Base-by-base conservation (phyloP, 2,888 invertebrate species). In the Harpalus rufipes region DNA sequence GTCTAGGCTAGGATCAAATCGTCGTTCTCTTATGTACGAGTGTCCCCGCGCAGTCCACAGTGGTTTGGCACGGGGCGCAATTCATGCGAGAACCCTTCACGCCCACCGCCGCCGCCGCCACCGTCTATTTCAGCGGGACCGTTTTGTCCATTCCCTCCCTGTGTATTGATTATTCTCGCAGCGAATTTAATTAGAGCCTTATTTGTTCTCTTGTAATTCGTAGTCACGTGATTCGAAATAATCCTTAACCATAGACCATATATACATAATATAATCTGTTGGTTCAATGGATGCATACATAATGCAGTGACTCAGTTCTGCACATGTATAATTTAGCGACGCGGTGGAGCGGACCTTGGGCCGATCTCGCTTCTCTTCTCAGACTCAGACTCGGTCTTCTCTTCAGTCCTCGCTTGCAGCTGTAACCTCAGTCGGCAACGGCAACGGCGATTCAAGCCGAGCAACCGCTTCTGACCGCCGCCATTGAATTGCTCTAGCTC, bases 231-330 rank as follows among this genome's bases (percentile, higher is more conserved):
- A 86, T 86, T 86, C 86, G 86, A 87, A 86, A 86, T 87, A 89
- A 89, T 89, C 89, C 88, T 89, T 89, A 89, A 89, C 89, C 88
- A 89, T 89, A 89, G 89, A 84, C 80, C 85, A 79, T 85, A 85
- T 85, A 85, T 80, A 80, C 72, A 86, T 86, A 87, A 88, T 88
- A 89, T 89, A 90, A 90, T 90, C 89, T 89, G 79, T 88, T 88
- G 89, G 88, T 88, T 88, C 88, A 87, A 87, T 87, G 87, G 88
- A 87, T 88, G 88, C 87, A 89, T 88, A 89, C 89, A 89, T 89
- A 89, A 89, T 89, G 86, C 86, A 87, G 85, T 86, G 86, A 86
- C 84, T 86, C 79, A 85, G 68, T 80, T 61, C 76, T 80, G 59
- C 63, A 80, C 80, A 80, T 80, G 80, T 80, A 80, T 80, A 80